These are phyloP conservation scores for Meiosimyza decipiens DNA, from an alignment of 2,888 invertebrate genomes.

Conservation along the genomic window DNA sequence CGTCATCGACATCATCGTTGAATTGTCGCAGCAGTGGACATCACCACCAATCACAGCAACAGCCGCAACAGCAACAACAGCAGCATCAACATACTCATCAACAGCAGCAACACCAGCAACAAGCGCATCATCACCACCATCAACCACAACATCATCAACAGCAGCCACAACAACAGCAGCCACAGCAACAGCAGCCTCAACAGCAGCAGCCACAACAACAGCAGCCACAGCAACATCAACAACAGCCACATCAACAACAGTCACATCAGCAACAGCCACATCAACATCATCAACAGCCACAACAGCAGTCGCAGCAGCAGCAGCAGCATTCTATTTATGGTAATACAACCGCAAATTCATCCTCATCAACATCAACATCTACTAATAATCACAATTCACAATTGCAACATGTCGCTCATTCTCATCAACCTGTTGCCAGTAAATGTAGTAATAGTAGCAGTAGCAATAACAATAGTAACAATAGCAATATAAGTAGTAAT, in stretches of 20 bases:
- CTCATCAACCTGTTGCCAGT: conserved; percentile 38
- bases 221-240: conserved; percentile 67
- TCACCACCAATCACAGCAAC: conserved; percentile 46
- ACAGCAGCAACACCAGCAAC: conserved; percentile 65
- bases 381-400: conserved; percentile 44
- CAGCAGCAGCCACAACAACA: conserved; percentile 68
- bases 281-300: conserved; percentile 45
- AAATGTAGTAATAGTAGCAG: conserved; percentile 46
- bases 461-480: conserved; percentile 44
- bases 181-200: conserved; percentile 44
- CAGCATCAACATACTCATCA: conserved; percentile 45
- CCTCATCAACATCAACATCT: conserved; percentile 38
- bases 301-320: conserved; percentile 45
- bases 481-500: conserved; percentile 52
- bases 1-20: conserved; percentile 53
- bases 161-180: conserved; percentile 44
- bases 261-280: conserved; percentile 45
- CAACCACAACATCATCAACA: conserved; percentile 50
- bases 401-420: conserved; percentile 39
- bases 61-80: conserved; percentile 52
- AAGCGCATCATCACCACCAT: conserved; percentile 68
- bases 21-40: conserved; percentile 53
- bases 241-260: conserved; percentile 43
- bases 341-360: conserved; percentile 39
- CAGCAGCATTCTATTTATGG: conserved; percentile 44